Evolutionary conservation across 2,113 vertebrate species (phyloP).

Genomic region (Halcyon malimbica): DNA sequence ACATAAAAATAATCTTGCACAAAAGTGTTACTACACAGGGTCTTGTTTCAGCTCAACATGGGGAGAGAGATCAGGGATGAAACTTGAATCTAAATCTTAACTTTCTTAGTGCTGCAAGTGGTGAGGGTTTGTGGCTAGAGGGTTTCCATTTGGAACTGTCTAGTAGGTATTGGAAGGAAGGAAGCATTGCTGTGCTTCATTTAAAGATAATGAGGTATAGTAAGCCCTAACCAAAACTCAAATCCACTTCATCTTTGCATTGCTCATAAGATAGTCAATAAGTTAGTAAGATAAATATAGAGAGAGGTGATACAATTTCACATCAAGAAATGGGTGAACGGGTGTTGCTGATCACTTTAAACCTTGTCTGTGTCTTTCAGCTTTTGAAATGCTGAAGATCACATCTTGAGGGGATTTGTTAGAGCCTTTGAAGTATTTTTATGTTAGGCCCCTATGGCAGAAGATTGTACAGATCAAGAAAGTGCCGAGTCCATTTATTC

Average conservation of each 20-base stretch:
- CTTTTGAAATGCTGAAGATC: conserved; percentile 69
- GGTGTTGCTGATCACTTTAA: conserved; percentile 57
- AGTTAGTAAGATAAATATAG: not conserved
- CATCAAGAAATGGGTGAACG: conserved; percentile 38
- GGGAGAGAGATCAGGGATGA: not conserved
- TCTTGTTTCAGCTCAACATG: not conserved
- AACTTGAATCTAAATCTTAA: conserved; percentile 16
- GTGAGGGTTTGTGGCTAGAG: conserved; percentile 3
- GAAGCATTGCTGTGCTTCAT: conserved; percentile 17
- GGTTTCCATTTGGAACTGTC: conserved; percentile 6
- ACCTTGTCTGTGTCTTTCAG: conserved; percentile 62
- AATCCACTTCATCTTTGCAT: not conserved
- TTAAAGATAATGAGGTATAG: conserved; percentile 44
- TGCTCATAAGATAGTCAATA: not conserved
- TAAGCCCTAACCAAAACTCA: conserved; percentile 20
- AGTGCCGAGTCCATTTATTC: conserved; percentile 67
- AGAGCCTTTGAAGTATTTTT: conserved; percentile 70
- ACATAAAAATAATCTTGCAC: not conserved
- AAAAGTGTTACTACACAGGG: rapidly evolving
- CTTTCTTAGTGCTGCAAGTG: not conserved
- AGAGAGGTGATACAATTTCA: not conserved
- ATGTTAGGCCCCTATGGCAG: conserved; percentile 61
- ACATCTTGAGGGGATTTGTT: conserved; percentile 73
- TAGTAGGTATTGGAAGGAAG: not conserved
- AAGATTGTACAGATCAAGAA: conserved; percentile 68